phyloP scores from a whole-genome alignment of 2,113 vertebrate species.

The Otocyon megalotis region DNA sequence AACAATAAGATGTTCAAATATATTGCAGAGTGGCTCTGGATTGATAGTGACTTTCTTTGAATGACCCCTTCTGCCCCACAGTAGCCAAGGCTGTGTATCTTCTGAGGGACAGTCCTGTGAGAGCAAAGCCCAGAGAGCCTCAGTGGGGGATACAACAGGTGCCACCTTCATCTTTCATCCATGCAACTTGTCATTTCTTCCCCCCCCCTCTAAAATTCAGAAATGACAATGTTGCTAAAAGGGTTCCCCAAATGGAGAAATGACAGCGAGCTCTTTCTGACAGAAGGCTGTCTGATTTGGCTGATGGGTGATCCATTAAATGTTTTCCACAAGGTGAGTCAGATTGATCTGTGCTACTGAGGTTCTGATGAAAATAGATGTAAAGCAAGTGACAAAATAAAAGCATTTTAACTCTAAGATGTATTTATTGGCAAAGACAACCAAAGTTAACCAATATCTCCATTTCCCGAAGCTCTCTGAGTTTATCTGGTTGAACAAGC shows the following conservation, averaged over 20 bases:
- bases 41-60: neutral
- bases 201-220: neutral
- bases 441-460: neutral
- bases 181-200: too few species aligned
- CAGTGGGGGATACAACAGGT: neutral
- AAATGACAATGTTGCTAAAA: neutral
- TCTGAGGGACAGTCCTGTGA: neutral
- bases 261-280: neutral
- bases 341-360: neutral
- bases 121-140: neutral
- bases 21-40: neutral
- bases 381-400: neutral
- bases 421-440: neutral
- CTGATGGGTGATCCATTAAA: neutral
- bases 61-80: neutral
- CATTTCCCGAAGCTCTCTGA: neutral
- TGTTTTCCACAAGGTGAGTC: neutral
- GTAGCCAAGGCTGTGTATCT: neutral
- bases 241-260: neutral
- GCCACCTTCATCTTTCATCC: neutral
- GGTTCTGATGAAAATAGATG: constrained; percentile 1
- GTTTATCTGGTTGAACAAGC: neutral
- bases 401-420: neutral
- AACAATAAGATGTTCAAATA: neutral
- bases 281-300: neutral